phyloP scores from a whole-genome alignment of 1,140 invertebrate genomes.

The Wiebesia pumilae region DNA sequence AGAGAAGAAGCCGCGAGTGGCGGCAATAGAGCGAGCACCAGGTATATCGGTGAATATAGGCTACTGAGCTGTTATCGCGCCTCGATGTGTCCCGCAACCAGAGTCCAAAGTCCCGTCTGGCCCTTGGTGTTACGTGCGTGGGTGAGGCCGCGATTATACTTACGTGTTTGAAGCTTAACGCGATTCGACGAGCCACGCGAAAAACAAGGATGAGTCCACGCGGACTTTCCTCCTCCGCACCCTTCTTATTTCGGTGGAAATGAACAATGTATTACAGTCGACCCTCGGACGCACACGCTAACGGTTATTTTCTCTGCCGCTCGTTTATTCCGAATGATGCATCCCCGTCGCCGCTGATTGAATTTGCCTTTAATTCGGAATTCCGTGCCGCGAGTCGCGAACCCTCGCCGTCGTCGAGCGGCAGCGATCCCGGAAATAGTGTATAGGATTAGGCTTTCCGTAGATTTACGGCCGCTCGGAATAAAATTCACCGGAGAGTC shows the following conservation, averaged over 20 bases:
- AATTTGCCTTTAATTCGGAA: slow-evolving; percentile 39
- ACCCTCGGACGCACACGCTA: not conserved
- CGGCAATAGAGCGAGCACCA: not conserved
- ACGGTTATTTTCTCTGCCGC: not conserved
- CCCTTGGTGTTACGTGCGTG: too few relatives aligned
- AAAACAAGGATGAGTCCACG: not conserved
- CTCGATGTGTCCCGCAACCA: not conserved
- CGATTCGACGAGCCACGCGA: not conserved
- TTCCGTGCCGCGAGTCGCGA: not conserved
- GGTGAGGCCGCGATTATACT: slow-evolving; percentile 1
- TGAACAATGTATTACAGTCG: slow-evolving; percentile 16
- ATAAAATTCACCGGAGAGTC: slow-evolving; percentile 5
- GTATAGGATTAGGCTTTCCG: slow-evolving; percentile 17
- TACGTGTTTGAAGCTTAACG: slow-evolving; percentile 37
- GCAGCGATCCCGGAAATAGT: slow-evolving; percentile 1
- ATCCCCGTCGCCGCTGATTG: not conserved
- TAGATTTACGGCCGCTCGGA: slow-evolving; percentile 8
- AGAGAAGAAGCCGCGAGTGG: not conserved
- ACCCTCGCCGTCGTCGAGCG: not conserved
- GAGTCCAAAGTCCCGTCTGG: slow-evolving; percentile 12
- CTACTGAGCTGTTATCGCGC: not conserved
- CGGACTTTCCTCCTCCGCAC: not conserved
- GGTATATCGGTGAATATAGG: slow-evolving; percentile 31
- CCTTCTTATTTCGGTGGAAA: slow-evolving; percentile 41
- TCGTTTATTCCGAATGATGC: not conserved